phyloP scores from a whole-genome alignment of 2,797 vertebrate species.

The Pteropus rufus region DNA sequence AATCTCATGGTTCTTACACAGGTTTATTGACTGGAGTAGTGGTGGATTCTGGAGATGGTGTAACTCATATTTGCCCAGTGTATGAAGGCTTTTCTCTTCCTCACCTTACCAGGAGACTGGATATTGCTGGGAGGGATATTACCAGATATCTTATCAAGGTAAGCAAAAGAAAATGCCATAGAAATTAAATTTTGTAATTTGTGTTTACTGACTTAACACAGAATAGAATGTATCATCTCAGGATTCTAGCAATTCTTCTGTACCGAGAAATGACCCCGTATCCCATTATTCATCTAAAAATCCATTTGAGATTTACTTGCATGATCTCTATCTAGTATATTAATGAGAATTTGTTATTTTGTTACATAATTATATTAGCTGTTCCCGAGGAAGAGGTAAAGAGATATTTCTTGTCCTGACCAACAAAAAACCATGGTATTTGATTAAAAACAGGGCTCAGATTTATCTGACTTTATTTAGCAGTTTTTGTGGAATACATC shows the following conservation, averaged over 20 bases:
- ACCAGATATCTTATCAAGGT: conserved; percentile 95
- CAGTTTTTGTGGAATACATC: neutral
- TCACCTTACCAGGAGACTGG: conserved; percentile 91
- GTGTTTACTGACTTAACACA: neutral
- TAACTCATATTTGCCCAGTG: conserved; percentile 94
- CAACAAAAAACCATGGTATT: neutral
- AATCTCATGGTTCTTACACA: conserved; percentile 58
- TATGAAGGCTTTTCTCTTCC: conserved; percentile 94
- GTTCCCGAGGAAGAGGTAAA: neutral
- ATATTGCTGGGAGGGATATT: conserved; percentile 93
- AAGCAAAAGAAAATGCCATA: conserved; percentile 40
- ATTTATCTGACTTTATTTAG: neutral
- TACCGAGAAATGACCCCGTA: neutral
- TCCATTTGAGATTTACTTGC: neutral
- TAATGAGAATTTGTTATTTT: neutral
- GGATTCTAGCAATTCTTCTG: neutral
- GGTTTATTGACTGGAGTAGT: conserved; percentile 92
- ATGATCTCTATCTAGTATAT: neutral
- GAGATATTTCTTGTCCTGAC: neutral
- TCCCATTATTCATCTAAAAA: neutral
- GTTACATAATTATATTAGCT: neutral
- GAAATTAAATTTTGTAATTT: neutral
- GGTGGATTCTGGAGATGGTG: conserved; percentile 93
- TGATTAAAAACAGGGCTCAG: neutral
- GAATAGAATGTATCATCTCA: neutral